Evolutionary conservation across 2,797 vertebrate genomes (phyloP).

Genomic region (Muscicapa comitata): DNA sequence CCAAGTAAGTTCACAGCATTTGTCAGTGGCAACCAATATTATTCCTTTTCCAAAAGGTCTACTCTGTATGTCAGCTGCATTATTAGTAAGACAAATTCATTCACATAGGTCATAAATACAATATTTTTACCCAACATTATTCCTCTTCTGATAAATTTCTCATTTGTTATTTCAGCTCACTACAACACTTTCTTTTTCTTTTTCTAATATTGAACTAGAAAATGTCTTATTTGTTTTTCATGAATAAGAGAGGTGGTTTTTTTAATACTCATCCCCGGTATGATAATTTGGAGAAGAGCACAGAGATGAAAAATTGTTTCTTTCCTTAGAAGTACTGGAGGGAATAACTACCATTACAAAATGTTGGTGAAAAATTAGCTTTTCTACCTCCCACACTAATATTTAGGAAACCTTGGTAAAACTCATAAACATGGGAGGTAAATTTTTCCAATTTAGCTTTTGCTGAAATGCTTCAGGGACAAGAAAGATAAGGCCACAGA

Average conservation of each 20-base stretch:
- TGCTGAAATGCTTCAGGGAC: background rate
- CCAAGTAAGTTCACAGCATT: background rate
- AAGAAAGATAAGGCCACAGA: background rate
- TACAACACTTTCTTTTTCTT: background rate
- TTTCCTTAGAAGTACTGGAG: conserved; percentile 17
- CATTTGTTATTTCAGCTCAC: background rate
- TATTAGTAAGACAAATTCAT: conserved; percentile 10
- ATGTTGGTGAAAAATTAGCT: conserved; percentile 45
- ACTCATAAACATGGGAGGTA: background rate
- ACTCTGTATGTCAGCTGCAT: background rate
- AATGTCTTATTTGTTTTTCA: conserved; percentile 21
- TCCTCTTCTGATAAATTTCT: background rate
- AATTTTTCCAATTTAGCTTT: conserved; percentile 28
- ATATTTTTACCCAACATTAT: background rate
- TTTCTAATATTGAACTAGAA: background rate
- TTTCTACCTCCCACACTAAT: conserved; percentile 24
- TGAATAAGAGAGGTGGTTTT: background rate
- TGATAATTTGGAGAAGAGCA: background rate
- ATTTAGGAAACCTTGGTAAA: conserved; percentile 42
- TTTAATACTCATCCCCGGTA: background rate
- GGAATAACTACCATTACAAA: conserved; percentile 37
- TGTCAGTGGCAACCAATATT: background rate
- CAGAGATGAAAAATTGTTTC: conserved; percentile 26
- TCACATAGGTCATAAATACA: background rate
- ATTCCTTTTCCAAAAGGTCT: background rate